Base-by-base conservation (phyloP, 2,888 invertebrate genomes). In the Andrena camellia region DNA sequence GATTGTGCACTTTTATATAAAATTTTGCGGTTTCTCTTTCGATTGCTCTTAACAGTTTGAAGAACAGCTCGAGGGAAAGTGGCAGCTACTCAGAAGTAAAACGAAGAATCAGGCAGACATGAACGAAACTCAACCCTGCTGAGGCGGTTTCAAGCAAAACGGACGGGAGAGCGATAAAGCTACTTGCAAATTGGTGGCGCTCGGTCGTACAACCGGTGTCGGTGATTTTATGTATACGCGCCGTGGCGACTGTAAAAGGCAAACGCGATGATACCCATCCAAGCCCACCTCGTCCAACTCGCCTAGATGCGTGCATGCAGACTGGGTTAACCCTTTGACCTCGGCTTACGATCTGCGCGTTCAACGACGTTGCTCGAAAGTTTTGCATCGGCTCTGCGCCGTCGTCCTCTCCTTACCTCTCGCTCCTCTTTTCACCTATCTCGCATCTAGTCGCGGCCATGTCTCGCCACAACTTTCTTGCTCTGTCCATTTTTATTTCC, bases 301-400 rank as follows among this genome's bases (percentile, higher is more conserved):
- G 70, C 83, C 78, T 81, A 82, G 83, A 87, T 86, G 88, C 88
- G 86, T 88, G 86, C 85, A 88, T 86, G 69, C 89, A 62, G 88
- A 83, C 87, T 83, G 79, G 83, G 84, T 88, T 89, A 90, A 89
- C 89, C 90, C 82, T 72, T 77, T 83, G 88, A 85, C 89, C 90
- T 66, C 68, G 59, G 74, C 85, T 86, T 84, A 88, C 84, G 83
- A 86, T 89, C 81, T 68, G 77, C 74, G 71, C 84, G 78, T 78
- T 48, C 77, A 77, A 80, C 79, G 81, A 77, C 85, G 81, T 72
- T 76, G 67, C 82, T 77, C 75, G 83, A 81, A 86, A 87, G 59
- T 81, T 86, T 84, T 69, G 68, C 86, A 80, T 81, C 82, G 76
- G 66, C 80, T 33, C 71, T 48, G 29, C 35, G 29, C 63, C 71